Percentiles rank a stretch among this genome's conserved stretches.
phyloP scores from a whole-genome alignment of 2,797 vertebrate species.

The Lerista edwardsae region DNA sequence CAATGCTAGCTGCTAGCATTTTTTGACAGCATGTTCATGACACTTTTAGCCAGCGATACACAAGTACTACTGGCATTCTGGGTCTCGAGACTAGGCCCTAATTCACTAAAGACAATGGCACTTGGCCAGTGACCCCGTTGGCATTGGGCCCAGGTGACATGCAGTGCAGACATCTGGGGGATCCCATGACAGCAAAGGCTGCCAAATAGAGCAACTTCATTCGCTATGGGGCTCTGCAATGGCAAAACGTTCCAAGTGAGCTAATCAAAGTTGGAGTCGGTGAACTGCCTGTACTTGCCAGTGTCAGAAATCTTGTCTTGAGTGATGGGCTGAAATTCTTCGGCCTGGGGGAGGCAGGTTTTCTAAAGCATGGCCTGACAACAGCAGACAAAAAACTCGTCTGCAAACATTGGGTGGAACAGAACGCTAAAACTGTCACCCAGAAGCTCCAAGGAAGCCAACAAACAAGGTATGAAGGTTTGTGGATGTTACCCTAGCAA shows the following conservation, averaged over 20 bases:
- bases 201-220: too few relatives aligned
- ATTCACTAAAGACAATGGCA: too few relatives aligned
- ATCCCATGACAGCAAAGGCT: neutral
- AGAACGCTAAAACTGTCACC: neutral
- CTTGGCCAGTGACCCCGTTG: too few relatives aligned
- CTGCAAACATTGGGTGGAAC: neutral
- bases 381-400: neutral
- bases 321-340: neutral
- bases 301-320: neutral
- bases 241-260: neutral
- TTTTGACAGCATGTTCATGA: too few relatives aligned
- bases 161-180: neutral
- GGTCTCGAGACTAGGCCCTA: too few relatives aligned
- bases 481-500: too few relatives aligned
- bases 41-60: too few relatives aligned
- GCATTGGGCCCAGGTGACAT: too few relatives aligned
- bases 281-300: neutral
- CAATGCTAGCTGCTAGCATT: too few relatives aligned
- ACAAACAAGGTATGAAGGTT: too few relatives aligned
- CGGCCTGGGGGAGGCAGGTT: neutral
- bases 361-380: neutral
- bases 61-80: too few relatives aligned
- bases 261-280: neutral
- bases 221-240: neutral
- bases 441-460: too few relatives aligned